Evolutionary conservation across 1,140 invertebrate species (phyloP), one percentile per base, ranked within the genome.

Genomic region (Drosophila pandora): DNA sequence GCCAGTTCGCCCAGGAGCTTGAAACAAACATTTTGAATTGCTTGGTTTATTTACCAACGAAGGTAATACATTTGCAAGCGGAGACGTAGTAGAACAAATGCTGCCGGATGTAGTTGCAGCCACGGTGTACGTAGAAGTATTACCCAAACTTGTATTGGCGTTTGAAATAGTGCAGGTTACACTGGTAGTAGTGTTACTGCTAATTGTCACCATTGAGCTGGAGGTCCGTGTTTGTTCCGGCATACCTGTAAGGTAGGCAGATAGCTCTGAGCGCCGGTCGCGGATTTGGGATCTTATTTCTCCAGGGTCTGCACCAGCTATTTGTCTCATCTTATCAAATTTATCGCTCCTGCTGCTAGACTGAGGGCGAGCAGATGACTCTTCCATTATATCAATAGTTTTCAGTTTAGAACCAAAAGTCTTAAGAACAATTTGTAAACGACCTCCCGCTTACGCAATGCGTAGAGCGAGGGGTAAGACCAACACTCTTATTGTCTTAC

Each of bases 361-460:
- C 6, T n/a, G 52, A 12, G 52, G 22, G 7, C 39, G 53, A 28
- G 37, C 10, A 39, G 17, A 55, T 55, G 53, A 55, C 12, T 32
- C n/a, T 13, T 52, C 34, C 37, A 39, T 39, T 39, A 23, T 39
- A 32, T 32, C 32, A 54, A 55, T 54, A 39, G 17, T 39, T 50
- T 10, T 28, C 13, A 28, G 8, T 12, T 12, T 9, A 25, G 10
- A 12, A 41, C 25, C 53, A 55, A 25, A 25, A 25, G 53, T 25
- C 22, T 39, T 2, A 1, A 55, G 25, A n/a, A 28, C 28, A 41
- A 55, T 22, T 41, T 55, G 12, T 41, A 23, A 34, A 55, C 53
- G 22, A 17, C 53, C 53, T 55, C 34, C n/a, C 53, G 34, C 34
- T 55, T 39, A 17, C 53, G 53, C 34, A 41, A 28, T 8, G 7